Evolutionary conservation across 2,888 invertebrate genomes (phyloP).

Genomic region (Alcis repandata): DNA sequence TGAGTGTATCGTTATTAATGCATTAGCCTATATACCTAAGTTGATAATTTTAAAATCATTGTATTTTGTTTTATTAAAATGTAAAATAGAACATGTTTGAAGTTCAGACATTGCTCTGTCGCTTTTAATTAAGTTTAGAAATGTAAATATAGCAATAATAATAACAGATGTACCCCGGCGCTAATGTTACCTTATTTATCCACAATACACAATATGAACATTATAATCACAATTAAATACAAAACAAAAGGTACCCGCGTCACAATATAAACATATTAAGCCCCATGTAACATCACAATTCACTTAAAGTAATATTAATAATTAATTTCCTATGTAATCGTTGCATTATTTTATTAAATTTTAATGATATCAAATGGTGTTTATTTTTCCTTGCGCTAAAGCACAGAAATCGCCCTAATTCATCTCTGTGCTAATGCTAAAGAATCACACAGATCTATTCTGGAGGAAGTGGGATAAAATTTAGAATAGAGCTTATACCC

Average conservation of each 20-base stretch:
- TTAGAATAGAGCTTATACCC: too few relatives aligned
- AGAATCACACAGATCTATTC: too few relatives aligned
- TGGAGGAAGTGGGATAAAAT: too few relatives aligned
- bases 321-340: conserved; percentile 48
- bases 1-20: background rate
- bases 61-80: background rate
- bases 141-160: conserved; percentile 53
- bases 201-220: conserved; percentile 48
- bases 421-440: too few relatives aligned
- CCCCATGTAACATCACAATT: conserved; percentile 13
- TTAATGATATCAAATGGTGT: conserved; percentile 49
- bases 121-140: conserved; percentile 4
- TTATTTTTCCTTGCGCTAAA: conserved; percentile 36
- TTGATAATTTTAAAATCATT: background rate
- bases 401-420: too few relatives aligned
- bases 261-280: conserved; percentile 45
- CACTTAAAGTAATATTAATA: conserved; percentile 39
- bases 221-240: conserved; percentile 45
- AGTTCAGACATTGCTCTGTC: background rate
- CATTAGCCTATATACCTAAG: background rate
- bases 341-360: conserved; percentile 63
- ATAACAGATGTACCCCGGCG: conserved; percentile 67
- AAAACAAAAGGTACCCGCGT: conserved; percentile 75
- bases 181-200: conserved; percentile 84
- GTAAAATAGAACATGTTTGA: background rate